Conservation (phyloP, 2,797 vertebrate species). For the Sebastes alutus region DNA sequence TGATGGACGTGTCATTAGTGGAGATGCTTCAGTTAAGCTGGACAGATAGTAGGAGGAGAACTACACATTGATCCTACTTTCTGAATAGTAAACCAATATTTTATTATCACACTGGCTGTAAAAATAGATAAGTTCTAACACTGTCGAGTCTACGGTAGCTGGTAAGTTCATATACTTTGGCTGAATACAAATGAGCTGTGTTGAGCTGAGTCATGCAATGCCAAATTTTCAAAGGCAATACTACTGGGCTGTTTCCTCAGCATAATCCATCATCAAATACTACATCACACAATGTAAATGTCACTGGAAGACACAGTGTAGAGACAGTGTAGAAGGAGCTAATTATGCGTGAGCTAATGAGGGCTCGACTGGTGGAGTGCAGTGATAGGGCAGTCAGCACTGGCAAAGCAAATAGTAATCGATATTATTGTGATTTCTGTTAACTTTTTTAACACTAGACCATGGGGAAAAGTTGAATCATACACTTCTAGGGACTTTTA, state of each 20-base stretch:
- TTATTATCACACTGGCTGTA: not conserved
- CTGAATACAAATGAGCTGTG: not conserved
- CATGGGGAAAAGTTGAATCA: no score
- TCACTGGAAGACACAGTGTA: not conserved
- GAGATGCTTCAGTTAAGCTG: not conserved
- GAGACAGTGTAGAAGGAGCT: not conserved
- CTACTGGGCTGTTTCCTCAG: not conserved
- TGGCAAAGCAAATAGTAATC: conserved; percentile 26
- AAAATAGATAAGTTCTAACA: no score
- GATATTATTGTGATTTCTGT: no score
- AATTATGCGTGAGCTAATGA: conserved; percentile 39
- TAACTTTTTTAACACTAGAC: no score
- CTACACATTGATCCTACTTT: not conserved
- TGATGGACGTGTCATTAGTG: not conserved
- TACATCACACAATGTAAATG: conserved; percentile 18
- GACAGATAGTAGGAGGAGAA: not conserved
- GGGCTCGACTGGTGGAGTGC: conserved; percentile 30
- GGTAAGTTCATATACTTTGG: not conserved
- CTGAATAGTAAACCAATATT: no score
- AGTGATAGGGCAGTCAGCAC: conserved; percentile 5
- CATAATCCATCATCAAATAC: not conserved
- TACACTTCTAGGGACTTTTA: no score
- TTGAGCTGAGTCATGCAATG: not conserved
- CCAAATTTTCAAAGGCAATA: not conserved
- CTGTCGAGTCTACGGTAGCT: not conserved